Evolutionary conservation across 2,113 vertebrate species (phyloP).

Genomic region (Pollachius pollachius): DNA sequence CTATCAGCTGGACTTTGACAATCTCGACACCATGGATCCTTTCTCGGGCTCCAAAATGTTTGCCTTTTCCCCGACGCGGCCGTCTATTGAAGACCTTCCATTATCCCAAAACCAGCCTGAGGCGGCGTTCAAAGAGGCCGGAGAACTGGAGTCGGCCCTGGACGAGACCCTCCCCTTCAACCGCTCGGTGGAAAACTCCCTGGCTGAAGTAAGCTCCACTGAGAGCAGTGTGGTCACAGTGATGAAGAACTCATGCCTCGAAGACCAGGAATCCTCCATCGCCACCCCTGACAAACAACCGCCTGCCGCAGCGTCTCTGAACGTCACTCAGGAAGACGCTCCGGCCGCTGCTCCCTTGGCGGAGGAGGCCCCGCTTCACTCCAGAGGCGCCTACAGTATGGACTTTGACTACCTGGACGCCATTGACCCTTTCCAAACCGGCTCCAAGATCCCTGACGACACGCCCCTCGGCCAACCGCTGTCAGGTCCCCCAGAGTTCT

Average conservation of each 20-base stretch:
- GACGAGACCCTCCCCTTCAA: slow-evolving; percentile 72
- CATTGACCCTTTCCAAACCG: slow-evolving; percentile 59
- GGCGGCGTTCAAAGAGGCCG: slow-evolving; percentile 7
- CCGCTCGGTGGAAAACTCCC: slow-evolving; percentile 63
- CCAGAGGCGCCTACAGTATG: slow-evolving; percentile 55
- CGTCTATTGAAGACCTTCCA: slow-evolving; percentile 1
- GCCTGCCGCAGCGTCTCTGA: not conserved
- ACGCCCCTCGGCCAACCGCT: slow-evolving; percentile 33
- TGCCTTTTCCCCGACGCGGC: slow-evolving; percentile 42
- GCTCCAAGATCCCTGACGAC: slow-evolving; percentile 61
- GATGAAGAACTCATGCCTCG: slow-evolving; percentile 6
- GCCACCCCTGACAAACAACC: slow-evolving; percentile 29
- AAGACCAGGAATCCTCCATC: slow-evolving; percentile 15
- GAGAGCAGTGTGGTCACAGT: slow-evolving; percentile 70
- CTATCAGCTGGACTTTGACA: slow-evolving; percentile 68
- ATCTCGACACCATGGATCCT: slow-evolving; percentile 58
- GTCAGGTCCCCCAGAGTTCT: not conserved
- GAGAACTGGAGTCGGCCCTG: slow-evolving; percentile 31
- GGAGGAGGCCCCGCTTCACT: slow-evolving; percentile 38
- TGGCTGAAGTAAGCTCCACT: slow-evolving; percentile 51
- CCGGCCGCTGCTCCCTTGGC: slow-evolving; percentile 9
- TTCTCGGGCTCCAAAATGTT: slow-evolving; percentile 54
- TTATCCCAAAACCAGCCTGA: slow-evolving; percentile 9
- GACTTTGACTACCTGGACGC: slow-evolving; percentile 60
- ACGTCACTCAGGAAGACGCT: not conserved